These are phyloP conservation scores for Augiades crinisus DNA, from an alignment of 2,888 invertebrate genomes.

Conservation along the genomic window DNA sequence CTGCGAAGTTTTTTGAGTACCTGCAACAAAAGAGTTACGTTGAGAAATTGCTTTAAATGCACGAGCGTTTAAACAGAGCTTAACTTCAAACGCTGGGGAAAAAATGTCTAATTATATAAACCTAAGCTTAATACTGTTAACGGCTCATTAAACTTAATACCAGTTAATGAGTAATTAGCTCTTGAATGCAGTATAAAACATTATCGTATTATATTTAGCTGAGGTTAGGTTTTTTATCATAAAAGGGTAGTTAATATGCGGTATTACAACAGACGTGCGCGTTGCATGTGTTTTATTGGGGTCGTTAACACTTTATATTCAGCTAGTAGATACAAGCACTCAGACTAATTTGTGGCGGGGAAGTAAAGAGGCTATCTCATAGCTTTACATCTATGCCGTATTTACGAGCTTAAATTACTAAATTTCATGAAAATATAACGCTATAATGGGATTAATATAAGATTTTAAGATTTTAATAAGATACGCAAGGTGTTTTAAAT, in stretches of 20 bases:
- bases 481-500: no score
- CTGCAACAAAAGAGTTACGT: constrained; percentile 60
- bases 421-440: no score
- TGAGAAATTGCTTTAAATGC: constrained; percentile 8
- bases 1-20: constrained; percentile 49
- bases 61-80: constrained; percentile 1
- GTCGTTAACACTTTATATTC: constrained; percentile 21
- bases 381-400: neutral
- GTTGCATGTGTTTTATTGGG: constrained; percentile 15
- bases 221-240: constrained; percentile 11
- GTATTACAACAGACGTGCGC: constrained; percentile 7
- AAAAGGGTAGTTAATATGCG: neutral
- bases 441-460: no score
- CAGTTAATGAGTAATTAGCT: neutral
- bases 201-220: constrained; percentile 12
- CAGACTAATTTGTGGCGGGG: constrained; percentile 53
- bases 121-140: constrained; percentile 3
- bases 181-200: constrained; percentile 17
- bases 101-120: constrained; percentile 30
- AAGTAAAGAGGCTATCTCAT: constrained; percentile 17
- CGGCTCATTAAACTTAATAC: constrained; percentile 9
- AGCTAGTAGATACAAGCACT: constrained; percentile 42
- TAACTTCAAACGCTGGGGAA: neutral
- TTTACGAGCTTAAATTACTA: no score
- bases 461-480: no score